These are phyloP conservation scores for Pteropus rufus DNA, from an alignment of 2,797 vertebrate species.

Conservation along the genomic window DNA sequence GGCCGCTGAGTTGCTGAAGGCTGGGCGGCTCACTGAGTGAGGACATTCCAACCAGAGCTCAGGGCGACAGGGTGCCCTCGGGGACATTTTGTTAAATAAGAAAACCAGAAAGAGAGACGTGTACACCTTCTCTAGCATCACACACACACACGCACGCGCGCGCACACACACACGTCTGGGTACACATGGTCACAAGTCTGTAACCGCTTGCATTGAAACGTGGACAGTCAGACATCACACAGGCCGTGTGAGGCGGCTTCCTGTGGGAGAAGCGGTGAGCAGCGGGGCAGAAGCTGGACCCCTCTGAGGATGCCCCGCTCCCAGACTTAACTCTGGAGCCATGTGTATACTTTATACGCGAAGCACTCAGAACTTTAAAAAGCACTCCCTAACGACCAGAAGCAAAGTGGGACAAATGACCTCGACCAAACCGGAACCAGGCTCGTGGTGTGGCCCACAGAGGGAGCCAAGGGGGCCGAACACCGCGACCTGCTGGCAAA, in stretches of 20 bases:
- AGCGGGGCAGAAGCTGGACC: background rate
- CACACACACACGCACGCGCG: rapidly evolving
- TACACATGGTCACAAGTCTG: background rate
- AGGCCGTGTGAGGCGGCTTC: background rate
- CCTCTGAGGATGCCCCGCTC: background rate
- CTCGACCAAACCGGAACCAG: background rate
- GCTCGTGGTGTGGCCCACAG: background rate
- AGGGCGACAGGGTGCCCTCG: background rate
- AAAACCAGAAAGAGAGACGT: background rate
- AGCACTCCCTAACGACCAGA: background rate
- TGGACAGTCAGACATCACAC: no score
- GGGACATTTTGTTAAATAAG: background rate
- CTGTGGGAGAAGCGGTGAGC: background rate
- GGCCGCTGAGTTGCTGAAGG: no score
- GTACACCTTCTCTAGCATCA: background rate
- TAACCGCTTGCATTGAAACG: background rate
- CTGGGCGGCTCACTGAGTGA: background rate
- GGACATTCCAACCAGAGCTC: background rate
- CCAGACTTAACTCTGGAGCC: background rate
- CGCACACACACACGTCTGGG: no score
- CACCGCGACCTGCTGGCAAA: no score
- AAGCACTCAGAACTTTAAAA: background rate
- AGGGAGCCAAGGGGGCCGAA: background rate
- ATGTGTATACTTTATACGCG: background rate
- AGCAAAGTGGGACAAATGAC: background rate